These are phyloP conservation scores for Stigmatopora nigra DNA, from an alignment of 2,113 vertebrate genomes.

Conservation along the genomic window DNA sequence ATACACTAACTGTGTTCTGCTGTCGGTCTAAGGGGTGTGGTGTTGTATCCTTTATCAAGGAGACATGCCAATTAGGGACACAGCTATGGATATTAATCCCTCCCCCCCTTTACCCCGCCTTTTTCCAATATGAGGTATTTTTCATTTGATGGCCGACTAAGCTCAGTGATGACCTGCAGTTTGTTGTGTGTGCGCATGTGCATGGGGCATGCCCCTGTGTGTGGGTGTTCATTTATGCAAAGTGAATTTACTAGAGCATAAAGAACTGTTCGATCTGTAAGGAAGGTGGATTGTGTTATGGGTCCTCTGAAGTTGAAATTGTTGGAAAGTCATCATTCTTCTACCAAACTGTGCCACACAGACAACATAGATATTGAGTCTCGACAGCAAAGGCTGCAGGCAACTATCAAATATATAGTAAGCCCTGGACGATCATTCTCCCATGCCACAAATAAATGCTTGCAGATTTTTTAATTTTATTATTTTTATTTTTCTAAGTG, in stretches of 20 bases:
- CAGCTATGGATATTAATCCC: slow-evolving; percentile 59
- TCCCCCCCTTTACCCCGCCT: slow-evolving; percentile 11
- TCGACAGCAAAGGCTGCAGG: slow-evolving; percentile 23
- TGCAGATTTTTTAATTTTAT: background rate
- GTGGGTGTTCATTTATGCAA: slow-evolving; percentile 34
- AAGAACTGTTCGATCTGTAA: slow-evolving; percentile 24
- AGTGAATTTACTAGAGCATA: slow-evolving; percentile 49
- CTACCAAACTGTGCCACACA: slow-evolving; percentile 11
- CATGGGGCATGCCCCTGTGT: background rate
- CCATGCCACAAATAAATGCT: background rate
- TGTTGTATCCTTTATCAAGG: slow-evolving; percentile 58
- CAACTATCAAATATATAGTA: slow-evolving; percentile 16
- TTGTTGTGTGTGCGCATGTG: slow-evolving; percentile 17
- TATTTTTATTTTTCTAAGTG: slow-evolving; percentile 1
- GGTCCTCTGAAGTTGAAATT: slow-evolving; percentile 48
- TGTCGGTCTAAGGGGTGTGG: slow-evolving; percentile 5
- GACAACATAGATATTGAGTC: slow-evolving; percentile 28
- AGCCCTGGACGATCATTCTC: background rate
- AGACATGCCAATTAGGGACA: slow-evolving; percentile 60
- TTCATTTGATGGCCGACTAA: slow-evolving; percentile 54
- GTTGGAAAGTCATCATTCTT: slow-evolving; percentile 52
- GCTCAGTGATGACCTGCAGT: slow-evolving; percentile 50
- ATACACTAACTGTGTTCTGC: slow-evolving; percentile 5
- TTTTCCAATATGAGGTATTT: slow-evolving; percentile 35
- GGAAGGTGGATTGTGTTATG: slow-evolving; percentile 39